Evolutionary conservation across 1,140 invertebrate genomes (phyloP).

Genomic region (Conus betulinus): DNA sequence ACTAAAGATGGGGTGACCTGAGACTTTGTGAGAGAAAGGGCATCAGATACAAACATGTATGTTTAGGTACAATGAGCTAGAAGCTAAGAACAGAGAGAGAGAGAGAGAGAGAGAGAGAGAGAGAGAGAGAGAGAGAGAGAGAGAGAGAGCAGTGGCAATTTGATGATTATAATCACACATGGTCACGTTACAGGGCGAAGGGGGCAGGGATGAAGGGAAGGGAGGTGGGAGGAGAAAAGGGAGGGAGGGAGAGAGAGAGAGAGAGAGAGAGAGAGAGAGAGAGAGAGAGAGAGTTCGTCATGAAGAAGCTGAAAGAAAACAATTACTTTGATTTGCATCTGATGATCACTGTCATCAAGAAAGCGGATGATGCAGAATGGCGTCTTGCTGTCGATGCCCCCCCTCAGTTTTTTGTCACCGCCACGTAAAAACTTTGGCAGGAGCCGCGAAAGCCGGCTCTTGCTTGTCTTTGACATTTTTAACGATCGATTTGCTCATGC

Average conservation of each 20-base stretch:
- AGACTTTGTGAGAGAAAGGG: too few relatives aligned
- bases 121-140: too few relatives aligned
- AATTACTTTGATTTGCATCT: constrained; percentile 63
- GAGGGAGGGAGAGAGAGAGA: neutral
- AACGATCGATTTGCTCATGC: neutral
- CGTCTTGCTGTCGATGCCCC: constrained; percentile 40
- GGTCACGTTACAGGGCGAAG: too few relatives aligned
- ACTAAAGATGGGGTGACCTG: too few relatives aligned
- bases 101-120: too few relatives aligned
- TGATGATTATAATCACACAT: too few relatives aligned
- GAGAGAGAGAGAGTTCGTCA: neutral
- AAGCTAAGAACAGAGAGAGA: too few relatives aligned
- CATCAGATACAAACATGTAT: too few relatives aligned
- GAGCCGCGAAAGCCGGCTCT: constrained; percentile 55
- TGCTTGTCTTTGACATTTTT: constrained; percentile 16
- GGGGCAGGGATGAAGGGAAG: too few relatives aligned
- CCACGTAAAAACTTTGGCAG: constrained; percentile 60
- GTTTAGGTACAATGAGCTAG: too few relatives aligned
- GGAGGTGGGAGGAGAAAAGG: too few relatives aligned
- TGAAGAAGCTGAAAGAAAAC: neutral
- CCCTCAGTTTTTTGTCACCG: constrained; percentile 50
- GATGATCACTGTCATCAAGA: constrained; percentile 64
- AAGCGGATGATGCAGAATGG: constrained; percentile 55
- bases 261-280: constrained; percentile 18
- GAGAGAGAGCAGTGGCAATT: too few relatives aligned